These are phyloP conservation scores for Psophia crepitans DNA, from an alignment of 2,113 vertebrate species.

Conservation along the genomic window DNA sequence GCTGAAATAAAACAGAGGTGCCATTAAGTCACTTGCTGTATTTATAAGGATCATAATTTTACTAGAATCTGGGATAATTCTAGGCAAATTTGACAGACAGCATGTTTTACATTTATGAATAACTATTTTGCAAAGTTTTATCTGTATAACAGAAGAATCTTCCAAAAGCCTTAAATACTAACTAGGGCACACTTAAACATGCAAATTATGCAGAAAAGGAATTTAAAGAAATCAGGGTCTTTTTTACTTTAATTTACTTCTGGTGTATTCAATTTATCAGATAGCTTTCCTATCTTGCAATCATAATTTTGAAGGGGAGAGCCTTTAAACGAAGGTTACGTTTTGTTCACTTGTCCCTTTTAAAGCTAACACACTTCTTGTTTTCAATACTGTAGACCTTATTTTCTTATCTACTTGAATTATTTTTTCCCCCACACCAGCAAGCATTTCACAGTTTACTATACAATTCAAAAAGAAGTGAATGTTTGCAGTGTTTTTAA, in stretches of 20 bases:
- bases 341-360: neutral
- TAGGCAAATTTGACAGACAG: neutral
- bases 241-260: neutral
- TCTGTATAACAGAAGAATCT: neutral
- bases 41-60: neutral
- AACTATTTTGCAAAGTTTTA: neutral
- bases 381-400: neutral
- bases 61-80: neutral
- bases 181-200: neutral
- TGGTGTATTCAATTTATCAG: neutral
- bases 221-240: neutral
- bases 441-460: neutral
- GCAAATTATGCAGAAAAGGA: neutral
- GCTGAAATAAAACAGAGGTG: constrained; percentile 67
- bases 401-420: neutral
- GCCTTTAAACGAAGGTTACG: neutral
- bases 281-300: neutral
- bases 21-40: neutral
- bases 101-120: neutral
- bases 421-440: neutral
- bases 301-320: neutral
- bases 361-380: neutral
- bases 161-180: neutral
- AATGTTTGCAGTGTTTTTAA: neutral
- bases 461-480: neutral